These are phyloP conservation scores for Protobothrops mucrosquamatus DNA, from an alignment of 2,113 vertebrate species.

Conservation along the genomic window DNA sequence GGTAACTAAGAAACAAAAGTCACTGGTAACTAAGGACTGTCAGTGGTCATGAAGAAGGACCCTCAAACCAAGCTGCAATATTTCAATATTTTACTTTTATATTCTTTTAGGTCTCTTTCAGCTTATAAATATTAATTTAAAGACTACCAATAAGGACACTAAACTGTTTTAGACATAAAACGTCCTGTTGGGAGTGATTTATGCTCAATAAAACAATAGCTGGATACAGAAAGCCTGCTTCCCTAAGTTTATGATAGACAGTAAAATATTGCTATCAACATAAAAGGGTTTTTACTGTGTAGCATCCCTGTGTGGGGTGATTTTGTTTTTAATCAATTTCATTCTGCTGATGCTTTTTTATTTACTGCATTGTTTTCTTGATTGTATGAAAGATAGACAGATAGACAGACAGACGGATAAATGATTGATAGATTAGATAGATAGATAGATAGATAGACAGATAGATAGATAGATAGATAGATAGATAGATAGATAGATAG, in stretches of 20 bases:
- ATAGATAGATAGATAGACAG: too few relatives aligned
- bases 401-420: too few relatives aligned
- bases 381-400: background rate
- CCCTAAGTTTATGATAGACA: conserved; percentile 76
- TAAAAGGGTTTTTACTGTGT: conserved; percentile 63
- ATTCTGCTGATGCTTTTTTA: background rate
- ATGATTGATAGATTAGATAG: too few relatives aligned
- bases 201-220: conserved; percentile 74
- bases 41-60: conserved; percentile 68
- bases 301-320: conserved; percentile 26
- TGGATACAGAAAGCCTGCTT: conserved; percentile 72
- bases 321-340: conserved; percentile 49
- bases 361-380: conserved; percentile 44
- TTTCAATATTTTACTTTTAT: conserved; percentile 74
- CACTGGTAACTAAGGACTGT: conserved; percentile 74
- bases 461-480: too few relatives aligned
- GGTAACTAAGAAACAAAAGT: background rate
- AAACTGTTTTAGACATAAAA: conserved; percentile 81
- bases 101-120: conserved; percentile 68
- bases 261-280: conserved; percentile 71
- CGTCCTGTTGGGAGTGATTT: conserved; percentile 79
- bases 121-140: conserved; percentile 88
- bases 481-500: too few relatives aligned
- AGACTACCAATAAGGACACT: conserved; percentile 81
- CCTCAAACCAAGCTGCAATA: conserved; percentile 65